Evolutionary conservation across 2,797 vertebrate genomes (phyloP), one percentile per base, ranked within the genome.

Genomic region (Champsocephalus esox): DNA sequence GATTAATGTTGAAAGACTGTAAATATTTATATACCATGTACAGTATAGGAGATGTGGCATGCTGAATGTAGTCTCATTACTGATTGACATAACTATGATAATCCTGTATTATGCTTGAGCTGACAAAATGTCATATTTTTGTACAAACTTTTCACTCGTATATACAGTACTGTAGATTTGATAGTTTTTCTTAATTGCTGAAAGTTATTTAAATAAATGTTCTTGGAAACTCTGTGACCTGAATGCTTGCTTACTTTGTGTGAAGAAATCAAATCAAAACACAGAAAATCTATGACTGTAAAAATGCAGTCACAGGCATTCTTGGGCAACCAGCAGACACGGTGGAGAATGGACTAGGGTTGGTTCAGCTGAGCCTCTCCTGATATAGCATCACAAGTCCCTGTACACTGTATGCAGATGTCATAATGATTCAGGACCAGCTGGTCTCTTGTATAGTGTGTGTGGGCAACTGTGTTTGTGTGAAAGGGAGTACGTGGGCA

Each of bases 1-100:
- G 86, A 91, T 94, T 94, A 90, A 93, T 92, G 90, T 92, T 92
- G 87, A 92, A 92, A 94, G 89, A 88, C 65, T 96, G 94, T 95
- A 95, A 93, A 95, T 96, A 95, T 88, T 90, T 87, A 85, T 90
- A 80, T 77, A 87, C 77, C 81, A 70, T 95, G 93, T 95, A 95
- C 93, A 94, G 93, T 95, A 95, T 92, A 94, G 93, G 65, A 87
- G 83, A 88, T 79, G 70, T 43, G 82, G 89, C 83, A 90, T 93
- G 86, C 82, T 78, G 59, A 77, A 24, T 80, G 56, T 87, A 82
- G 66, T 75, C 58, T 32, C 49, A 63, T 70, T 82, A 75, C 17
- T 45, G 14, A 66, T 64, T 55, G 82, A 34, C 84, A 58, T 80
- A 69, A 83, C 70, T 82, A 65, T 56, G 17, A 81, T 90, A 86